phyloP scores from a whole-genome alignment of 2,888 invertebrate genomes.

The Sclerodermus sp. region DNA sequence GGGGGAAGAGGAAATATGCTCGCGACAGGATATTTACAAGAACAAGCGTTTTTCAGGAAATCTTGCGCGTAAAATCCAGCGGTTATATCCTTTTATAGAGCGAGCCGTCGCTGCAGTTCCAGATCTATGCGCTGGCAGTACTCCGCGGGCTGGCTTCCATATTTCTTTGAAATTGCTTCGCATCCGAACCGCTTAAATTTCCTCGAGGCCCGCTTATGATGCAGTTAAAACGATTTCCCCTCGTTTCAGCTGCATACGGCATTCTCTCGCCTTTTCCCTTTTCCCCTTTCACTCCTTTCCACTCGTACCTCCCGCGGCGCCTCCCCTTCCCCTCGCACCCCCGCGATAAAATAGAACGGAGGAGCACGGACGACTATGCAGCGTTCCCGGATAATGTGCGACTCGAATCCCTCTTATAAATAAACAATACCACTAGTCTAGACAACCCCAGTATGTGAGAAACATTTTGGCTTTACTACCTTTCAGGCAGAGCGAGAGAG shows the following conservation, averaged over 20 bases:
- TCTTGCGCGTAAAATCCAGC: conserved; percentile 16
- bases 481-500: too few relatives aligned
- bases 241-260: background rate
- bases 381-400: too few relatives aligned
- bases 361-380: too few relatives aligned
- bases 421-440: too few relatives aligned
- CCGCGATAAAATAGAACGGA: too few relatives aligned
- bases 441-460: conserved; percentile 4
- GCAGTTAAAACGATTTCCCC: conserved; percentile 17
- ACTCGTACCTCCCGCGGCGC: background rate
- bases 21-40: background rate
- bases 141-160: conserved; percentile 15
- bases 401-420: too few relatives aligned
- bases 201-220: conserved; percentile 20
- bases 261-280: background rate
- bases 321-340: conserved; percentile 4
- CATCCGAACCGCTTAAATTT: conserved; percentile 26
- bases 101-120: too few relatives aligned
- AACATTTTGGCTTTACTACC: background rate
- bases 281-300: background rate
- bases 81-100: conserved; percentile 2
- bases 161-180: conserved; percentile 34
- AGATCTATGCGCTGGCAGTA: conserved; percentile 7
- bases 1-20: background rate
- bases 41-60: conserved; percentile 9